These are phyloP conservation scores for Yasuhikotakia modesta DNA, from an alignment of 2,797 vertebrate species.

Conservation along the genomic window DNA sequence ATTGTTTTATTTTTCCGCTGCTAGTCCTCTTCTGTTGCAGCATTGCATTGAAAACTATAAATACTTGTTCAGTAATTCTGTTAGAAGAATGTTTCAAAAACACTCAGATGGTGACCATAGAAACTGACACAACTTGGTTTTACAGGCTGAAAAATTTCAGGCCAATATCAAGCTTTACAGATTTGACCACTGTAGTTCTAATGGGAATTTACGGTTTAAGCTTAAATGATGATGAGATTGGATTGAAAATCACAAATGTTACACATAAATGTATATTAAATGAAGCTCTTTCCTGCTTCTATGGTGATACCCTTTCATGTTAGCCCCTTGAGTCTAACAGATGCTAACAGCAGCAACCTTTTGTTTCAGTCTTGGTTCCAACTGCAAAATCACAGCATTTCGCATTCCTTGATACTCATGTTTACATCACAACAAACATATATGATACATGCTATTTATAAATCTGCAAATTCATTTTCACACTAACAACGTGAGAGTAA, in stretches of 20 bases:
- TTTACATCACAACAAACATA: slow-evolving; percentile 25
- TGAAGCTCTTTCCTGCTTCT: too few relatives aligned
- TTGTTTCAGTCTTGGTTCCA: slow-evolving; percentile 6
- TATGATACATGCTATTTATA: slow-evolving; percentile 17
- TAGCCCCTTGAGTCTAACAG: background rate
- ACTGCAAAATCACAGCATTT: slow-evolving; percentile 27
- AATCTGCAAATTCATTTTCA: slow-evolving; percentile 39
- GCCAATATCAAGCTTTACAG: too few relatives aligned
- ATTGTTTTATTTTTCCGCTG: slow-evolving; percentile 24
- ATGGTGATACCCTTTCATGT: background rate
- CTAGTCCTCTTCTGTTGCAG: too few relatives aligned
- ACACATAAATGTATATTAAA: too few relatives aligned
- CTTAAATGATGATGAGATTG: slow-evolving; percentile 6
- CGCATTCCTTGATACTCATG: slow-evolving; percentile 30
- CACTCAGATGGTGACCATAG: too few relatives aligned
- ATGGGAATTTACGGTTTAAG: background rate
- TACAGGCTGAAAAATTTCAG: too few relatives aligned
- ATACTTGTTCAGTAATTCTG: too few relatives aligned
- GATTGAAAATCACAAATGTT: slow-evolving; percentile 6
- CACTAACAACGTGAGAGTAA: slow-evolving; percentile 13
- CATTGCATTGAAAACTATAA: too few relatives aligned
- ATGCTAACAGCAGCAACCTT: background rate
- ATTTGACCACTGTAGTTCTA: too few relatives aligned
- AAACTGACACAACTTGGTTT: too few relatives aligned
- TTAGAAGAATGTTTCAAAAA: too few relatives aligned